phyloP scores from a whole-genome alignment of 1,140 invertebrate species.

The Sinonovacula constricta region DNA sequence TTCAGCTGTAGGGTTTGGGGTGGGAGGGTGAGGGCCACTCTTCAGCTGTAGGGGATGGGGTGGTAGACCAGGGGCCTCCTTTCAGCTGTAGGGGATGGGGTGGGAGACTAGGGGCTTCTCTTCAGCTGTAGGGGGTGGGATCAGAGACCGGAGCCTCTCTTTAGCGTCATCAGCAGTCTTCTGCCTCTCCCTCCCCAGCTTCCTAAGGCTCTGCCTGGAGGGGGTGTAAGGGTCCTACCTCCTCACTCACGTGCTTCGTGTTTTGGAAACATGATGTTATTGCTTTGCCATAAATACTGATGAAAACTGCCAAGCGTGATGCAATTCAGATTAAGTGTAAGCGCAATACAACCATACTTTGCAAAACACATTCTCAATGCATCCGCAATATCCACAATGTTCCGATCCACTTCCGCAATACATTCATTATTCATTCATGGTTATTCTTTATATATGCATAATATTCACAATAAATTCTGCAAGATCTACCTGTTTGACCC shows the following conservation, averaged over 20 bases:
- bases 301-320: neutral
- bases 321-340: neutral
- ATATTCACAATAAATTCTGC: neutral
- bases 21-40: neutral
- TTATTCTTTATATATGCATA: neutral
- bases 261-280: neutral
- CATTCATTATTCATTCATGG: neutral
- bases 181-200: neutral
- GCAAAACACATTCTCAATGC: neutral
- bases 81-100: neutral
- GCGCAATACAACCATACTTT: neutral
- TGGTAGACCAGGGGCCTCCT: neutral
- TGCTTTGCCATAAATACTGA: neutral
- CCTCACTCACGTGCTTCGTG: neutral
- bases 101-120: neutral
- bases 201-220: neutral
- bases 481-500: neutral
- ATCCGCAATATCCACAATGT: neutral
- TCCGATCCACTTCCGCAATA: neutral
- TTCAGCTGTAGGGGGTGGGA: neutral
- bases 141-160: neutral
- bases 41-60: neutral
- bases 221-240: neutral
- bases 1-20: neutral
- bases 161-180: neutral